A percentile compares a stretch with the other conserved stretches of the same genome.
These are phyloP conservation scores for Nephrotoma appendiculata DNA, from an alignment of 2,888 invertebrate genomes.

Conservation along the genomic window DNA sequence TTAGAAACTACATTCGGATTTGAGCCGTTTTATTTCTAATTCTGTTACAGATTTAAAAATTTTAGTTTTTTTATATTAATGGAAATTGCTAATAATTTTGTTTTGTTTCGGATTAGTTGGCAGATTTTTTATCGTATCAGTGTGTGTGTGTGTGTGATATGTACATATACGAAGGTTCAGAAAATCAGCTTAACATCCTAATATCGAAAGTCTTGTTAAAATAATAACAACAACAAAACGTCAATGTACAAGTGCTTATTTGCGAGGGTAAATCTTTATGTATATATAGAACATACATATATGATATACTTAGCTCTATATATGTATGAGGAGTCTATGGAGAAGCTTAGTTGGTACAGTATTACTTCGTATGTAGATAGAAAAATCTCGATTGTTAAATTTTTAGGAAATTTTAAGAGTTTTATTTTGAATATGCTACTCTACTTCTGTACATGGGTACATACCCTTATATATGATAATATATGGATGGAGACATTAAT, in stretches of 20 bases:
- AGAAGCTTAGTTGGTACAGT: neutral
- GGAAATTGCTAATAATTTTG: neutral
- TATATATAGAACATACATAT: neutral
- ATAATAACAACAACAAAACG: neutral
- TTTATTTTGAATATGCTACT: neutral
- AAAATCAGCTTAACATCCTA: neutral
- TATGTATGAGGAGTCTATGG: neutral
- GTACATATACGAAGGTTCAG: neutral
- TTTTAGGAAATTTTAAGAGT: neutral
- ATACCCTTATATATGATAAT: neutral
- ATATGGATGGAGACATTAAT: neutral
- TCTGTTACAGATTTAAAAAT: neutral
- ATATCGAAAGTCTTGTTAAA: neutral
- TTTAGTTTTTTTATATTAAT: neutral
- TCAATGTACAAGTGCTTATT: neutral
- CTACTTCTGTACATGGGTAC: neutral
- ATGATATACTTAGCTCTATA: too few relatives aligned
- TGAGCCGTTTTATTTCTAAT: neutral
- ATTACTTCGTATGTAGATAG: neutral
- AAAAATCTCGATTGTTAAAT: neutral
- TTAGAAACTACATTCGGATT: neutral
- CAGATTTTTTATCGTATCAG: neutral
- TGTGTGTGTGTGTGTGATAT: neutral
- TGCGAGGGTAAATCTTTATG: neutral
- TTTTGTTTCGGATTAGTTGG: neutral